These are phyloP conservation scores for Eutrigla gurnardus DNA, from an alignment of 2,797 vertebrate genomes.

Conservation along the genomic window DNA sequence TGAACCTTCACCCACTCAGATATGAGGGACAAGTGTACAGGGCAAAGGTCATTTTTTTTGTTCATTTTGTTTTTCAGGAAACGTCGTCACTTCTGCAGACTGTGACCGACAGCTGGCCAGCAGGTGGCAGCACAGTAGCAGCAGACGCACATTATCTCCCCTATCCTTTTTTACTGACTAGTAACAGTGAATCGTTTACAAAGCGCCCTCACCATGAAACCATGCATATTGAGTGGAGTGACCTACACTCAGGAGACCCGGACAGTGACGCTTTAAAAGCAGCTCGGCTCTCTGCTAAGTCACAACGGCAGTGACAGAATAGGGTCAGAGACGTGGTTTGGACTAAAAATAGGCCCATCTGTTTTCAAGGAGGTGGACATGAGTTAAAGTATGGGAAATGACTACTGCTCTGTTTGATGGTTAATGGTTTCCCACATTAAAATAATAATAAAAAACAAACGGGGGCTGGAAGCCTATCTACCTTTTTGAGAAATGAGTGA, in stretches of 20 bases:
- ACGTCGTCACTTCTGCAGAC: not conserved
- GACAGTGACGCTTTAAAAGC: conserved; percentile 69
- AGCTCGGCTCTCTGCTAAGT: conserved; percentile 43
- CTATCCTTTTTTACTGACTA: conserved; percentile 4
- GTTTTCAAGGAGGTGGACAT: conserved; percentile 34
- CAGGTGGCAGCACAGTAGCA: conserved; percentile 70
- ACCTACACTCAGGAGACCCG: conserved; percentile 73
- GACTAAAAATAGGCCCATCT: conserved; percentile 71
- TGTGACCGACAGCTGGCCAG: conserved; percentile 44
- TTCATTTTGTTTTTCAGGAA: conserved; percentile 22
- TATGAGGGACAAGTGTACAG: conserved; percentile 54
- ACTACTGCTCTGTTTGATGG: not conserved
- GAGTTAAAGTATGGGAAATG: conserved; percentile 20
- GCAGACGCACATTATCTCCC: not conserved
- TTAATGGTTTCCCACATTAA: not conserved
- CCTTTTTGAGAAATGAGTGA: not conserved
- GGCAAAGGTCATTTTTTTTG: conserved; percentile 61
- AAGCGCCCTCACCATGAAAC: not conserved
- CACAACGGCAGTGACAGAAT: conserved; percentile 75
- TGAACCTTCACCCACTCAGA: conserved; percentile 52
- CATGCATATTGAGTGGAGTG: conserved; percentile 63
- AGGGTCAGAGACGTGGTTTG: conserved; percentile 66
- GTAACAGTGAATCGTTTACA: conserved; percentile 14
- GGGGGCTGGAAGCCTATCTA: not conserved
- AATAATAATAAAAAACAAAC: not conserved